Evolutionary conservation across 2,797 vertebrate species (phyloP).

Genomic region (Apogon talboti): DNA sequence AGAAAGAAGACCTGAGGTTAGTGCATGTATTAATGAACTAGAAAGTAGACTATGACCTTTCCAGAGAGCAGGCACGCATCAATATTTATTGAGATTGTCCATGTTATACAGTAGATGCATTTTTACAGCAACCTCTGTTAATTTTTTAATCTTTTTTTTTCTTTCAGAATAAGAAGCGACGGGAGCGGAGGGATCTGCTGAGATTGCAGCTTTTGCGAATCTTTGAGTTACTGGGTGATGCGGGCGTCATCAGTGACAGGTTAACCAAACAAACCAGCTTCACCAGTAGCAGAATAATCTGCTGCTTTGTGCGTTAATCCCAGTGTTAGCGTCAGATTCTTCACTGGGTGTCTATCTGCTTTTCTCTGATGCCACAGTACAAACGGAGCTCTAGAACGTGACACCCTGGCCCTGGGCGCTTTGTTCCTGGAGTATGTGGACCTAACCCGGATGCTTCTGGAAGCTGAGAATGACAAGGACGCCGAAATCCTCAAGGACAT

Average conservation of each 20-base stretch:
- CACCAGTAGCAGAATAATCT: not conserved
- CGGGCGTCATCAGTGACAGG: slow-evolving; percentile 98
- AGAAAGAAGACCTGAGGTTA: slow-evolving; percentile 96
- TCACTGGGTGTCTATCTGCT: slow-evolving; percentile 1
- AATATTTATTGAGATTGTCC: no score
- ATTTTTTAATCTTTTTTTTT: no score
- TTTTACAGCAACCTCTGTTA: no score
- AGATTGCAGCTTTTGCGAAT: slow-evolving; percentile 94
- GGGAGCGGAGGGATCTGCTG: slow-evolving; percentile 93
- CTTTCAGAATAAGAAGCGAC: slow-evolving; percentile 94
- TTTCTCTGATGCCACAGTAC: slow-evolving; percentile 80
- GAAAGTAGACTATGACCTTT: not conserved
- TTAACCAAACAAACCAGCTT: slow-evolving; percentile 56
- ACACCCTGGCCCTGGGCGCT: slow-evolving; percentile 95
- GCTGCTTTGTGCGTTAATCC: not conserved
- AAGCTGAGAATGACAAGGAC: slow-evolving; percentile 98
- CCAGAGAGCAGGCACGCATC: not conserved
- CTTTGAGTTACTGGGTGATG: slow-evolving; percentile 96
- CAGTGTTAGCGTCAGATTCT: not conserved
- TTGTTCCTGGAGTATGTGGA: slow-evolving; percentile 98
- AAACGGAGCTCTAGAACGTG: slow-evolving; percentile 95
- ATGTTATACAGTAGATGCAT: no score
- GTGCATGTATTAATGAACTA: not conserved
- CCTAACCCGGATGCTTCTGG: slow-evolving; percentile 94
- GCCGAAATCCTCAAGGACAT: slow-evolving; percentile 98